Conservation (phyloP, 2,888 invertebrate genomes). For the Laspeyria flexula region DNA sequence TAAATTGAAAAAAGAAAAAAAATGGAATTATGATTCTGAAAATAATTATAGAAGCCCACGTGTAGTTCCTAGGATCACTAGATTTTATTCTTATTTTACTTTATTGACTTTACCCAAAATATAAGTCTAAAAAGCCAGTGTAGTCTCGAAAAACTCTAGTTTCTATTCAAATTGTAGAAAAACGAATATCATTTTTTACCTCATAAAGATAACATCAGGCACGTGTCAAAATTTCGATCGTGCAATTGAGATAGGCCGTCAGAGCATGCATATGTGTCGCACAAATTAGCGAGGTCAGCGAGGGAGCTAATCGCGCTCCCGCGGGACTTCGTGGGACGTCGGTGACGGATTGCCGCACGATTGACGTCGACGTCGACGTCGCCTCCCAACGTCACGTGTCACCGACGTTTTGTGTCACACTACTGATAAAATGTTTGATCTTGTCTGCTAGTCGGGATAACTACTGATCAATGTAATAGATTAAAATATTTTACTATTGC, state of each 20-base stretch:
- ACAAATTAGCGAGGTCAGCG: conserved; percentile 64
- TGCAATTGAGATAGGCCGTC: conserved; percentile 6
- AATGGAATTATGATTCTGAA: too few relatives aligned
- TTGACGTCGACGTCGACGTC: conserved; percentile 61
- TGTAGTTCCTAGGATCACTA: too few relatives aligned
- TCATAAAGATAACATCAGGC: conserved; percentile 3
- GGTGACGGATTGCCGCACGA: conserved; percentile 70
- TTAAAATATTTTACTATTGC: not conserved
- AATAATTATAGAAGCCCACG: too few relatives aligned
- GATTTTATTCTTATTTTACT: too few relatives aligned
- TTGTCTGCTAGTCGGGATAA: conserved; percentile 22
- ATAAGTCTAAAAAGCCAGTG: too few relatives aligned
- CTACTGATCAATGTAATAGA: conserved; percentile 14
- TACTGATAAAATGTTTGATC: conserved; percentile 53
- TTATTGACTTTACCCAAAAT: too few relatives aligned
- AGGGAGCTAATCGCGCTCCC: conserved; percentile 49
- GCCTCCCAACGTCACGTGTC: conserved; percentile 56
- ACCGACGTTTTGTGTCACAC: conserved; percentile 41
- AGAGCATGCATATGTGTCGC: conserved; percentile 30
- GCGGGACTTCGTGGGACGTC: conserved; percentile 52
- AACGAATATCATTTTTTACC: too few relatives aligned
- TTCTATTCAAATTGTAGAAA: too few relatives aligned
- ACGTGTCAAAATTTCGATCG: conserved; percentile 16
- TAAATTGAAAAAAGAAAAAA: too few relatives aligned
- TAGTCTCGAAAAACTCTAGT: too few relatives aligned